Evolutionary conservation across 2,888 invertebrate genomes (phyloP).

Genomic region (Hydrotaea cyrtoneurina): DNA sequence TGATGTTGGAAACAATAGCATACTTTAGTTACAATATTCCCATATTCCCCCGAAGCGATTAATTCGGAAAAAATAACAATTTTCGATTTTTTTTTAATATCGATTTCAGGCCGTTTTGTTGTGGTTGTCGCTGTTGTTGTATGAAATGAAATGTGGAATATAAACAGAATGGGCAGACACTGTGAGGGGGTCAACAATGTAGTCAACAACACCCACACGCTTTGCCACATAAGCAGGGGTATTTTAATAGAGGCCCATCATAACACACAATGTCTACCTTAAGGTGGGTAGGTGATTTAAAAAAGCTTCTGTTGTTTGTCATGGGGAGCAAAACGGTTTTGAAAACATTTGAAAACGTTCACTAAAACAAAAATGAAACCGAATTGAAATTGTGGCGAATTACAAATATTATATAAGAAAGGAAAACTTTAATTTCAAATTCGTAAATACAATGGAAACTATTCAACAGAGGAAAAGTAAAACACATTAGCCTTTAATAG

Average conservation of each 20-base stretch:
- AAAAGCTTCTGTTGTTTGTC: too few relatives aligned
- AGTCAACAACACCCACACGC: constrained; percentile 27
- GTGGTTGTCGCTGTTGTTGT: neutral
- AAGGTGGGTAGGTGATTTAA: too few relatives aligned
- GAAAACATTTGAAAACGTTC: too few relatives aligned
- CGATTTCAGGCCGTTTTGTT: neutral
- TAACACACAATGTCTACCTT: neutral
- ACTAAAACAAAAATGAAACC: too few relatives aligned
- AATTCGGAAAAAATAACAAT: neutral
- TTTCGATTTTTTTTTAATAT: neutral
- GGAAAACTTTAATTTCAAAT: too few relatives aligned
- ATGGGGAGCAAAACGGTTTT: too few relatives aligned
- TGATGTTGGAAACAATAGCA: constrained; percentile 1
- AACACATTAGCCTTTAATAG: too few relatives aligned
- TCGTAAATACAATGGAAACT: too few relatives aligned
- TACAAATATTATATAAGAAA: too few relatives aligned
- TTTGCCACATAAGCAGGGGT: neutral
- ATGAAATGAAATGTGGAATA: constrained; percentile 34
- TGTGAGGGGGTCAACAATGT: constrained; percentile 38
- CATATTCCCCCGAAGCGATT: too few relatives aligned
- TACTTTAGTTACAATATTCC: neutral
- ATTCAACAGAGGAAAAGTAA: too few relatives aligned
- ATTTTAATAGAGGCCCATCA: constrained; percentile 10
- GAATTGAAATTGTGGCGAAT: too few relatives aligned
- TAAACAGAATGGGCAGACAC: constrained; percentile 27